Conservation (phyloP, 2,797 vertebrate genomes). For the Mormyrops attenuatus region DNA sequence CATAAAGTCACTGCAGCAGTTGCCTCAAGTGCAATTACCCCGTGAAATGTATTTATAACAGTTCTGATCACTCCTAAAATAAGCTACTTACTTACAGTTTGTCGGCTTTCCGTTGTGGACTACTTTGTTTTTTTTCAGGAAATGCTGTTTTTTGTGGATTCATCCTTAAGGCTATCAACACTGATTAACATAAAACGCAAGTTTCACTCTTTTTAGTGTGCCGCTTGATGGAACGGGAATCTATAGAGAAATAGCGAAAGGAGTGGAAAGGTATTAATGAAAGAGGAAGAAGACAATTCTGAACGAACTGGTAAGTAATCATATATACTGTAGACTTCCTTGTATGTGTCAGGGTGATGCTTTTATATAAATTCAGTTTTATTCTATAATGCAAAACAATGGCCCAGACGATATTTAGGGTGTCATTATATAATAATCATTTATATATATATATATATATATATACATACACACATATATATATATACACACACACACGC, state of each 20-base stretch:
- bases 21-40: not conserved
- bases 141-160: constrained; percentile 1
- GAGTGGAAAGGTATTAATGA: not conserved
- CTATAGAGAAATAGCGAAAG: not conserved
- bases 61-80: not conserved
- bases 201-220: not conserved
- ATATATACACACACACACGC: too few relatives aligned
- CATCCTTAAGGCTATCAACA: not conserved
- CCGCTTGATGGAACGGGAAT: not conserved
- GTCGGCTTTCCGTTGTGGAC: not conserved
- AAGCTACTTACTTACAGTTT: not conserved
- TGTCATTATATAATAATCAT: not conserved
- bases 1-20: not conserved
- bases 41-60: not conserved
- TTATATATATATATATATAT: too few relatives aligned
- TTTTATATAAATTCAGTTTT: not conserved
- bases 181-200: not conserved
- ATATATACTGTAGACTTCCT: not conserved
- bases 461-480: too few relatives aligned
- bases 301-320: not conserved
- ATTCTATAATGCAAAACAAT: not conserved
- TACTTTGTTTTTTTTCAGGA: not conserved
- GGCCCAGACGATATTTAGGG: not conserved
- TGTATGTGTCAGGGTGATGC: not conserved
- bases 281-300: not conserved